Evolutionary conservation across 2,113 vertebrate species (phyloP).

Genomic region (Alethe castanea): DNA sequence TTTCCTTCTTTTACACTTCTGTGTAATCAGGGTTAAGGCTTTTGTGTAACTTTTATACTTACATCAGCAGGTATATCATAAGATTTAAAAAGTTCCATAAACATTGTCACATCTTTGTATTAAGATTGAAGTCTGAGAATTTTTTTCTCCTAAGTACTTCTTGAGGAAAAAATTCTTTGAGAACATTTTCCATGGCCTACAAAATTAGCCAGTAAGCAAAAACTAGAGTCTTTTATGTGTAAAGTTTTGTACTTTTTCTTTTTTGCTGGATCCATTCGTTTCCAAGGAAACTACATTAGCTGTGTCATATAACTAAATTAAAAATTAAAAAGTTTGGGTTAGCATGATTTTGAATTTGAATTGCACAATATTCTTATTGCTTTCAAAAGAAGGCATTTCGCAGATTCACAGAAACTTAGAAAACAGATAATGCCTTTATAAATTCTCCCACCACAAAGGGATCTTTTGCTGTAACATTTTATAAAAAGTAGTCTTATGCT

Average conservation of each 20-base stretch:
- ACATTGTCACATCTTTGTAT: not conserved
- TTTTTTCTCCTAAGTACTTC: not conserved
- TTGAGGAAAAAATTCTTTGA: not conserved
- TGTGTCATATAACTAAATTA: not conserved
- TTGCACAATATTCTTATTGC: not conserved
- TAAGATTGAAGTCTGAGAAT: not conserved
- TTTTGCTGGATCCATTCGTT: not conserved
- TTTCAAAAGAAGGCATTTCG: not conserved
- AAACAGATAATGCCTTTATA: not conserved
- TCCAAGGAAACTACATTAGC: not conserved
- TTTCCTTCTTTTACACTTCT: not conserved
- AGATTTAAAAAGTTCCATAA: not conserved
- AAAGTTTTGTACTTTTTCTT: not conserved
- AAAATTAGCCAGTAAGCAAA: not conserved
- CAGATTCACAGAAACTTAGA: not conserved
- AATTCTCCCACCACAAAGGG: fast-evolving
- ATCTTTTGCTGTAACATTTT: not conserved
- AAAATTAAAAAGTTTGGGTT: not conserved
- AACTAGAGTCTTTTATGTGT: not conserved
- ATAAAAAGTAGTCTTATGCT: not conserved
- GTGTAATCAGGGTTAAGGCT: not conserved
- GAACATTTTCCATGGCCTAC: not conserved
- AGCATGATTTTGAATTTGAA: not conserved
- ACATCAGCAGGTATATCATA: not conserved
- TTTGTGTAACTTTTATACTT: not conserved